Base-by-base conservation (phyloP, 2,113 vertebrate species). In the Grammomys surdaster region DNA sequence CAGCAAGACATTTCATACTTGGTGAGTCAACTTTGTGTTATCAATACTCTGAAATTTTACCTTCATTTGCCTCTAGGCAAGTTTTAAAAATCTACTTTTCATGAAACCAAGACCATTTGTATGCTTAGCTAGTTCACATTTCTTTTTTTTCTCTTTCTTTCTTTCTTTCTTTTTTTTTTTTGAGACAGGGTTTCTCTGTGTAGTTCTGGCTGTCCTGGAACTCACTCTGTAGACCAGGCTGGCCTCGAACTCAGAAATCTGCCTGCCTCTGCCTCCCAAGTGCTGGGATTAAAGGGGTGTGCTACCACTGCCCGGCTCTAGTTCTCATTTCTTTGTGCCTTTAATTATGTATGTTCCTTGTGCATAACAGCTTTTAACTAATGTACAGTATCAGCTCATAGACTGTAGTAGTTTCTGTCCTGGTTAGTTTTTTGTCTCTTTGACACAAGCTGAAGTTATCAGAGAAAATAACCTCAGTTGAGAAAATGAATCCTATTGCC, bases 311-410 rank as follows among this genome's bases (percentile, higher is more conserved):
- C 48, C 48, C 51, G 51, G 10, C 51, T 51, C 51, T 51, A 51
- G 51, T 51, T 51, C 51, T 51, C 33, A 22, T 72, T 87, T 94
- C n/a, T 89, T 51, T 93, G 0, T 91, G 19, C 91, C 31, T 82
- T 72, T 82, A 82, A 9, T 82, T 60, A 20, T 60, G 20, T 82
- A 13, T 60, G 22, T 82, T 78, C n/a, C 22, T 43, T 92, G 20
- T 80, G 2, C 76, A 54, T n/a, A 36, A 28, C 72, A 91, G 33
- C 87, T 93, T 91, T 93, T 90, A 78, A 89, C 51, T 94, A 81
- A 91, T 77, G 28, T 43, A 78, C 51, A 73, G 11, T 72, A 76
- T 75, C 24, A 67, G 46, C n/a, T 90, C 51, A 40, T 16, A 60
- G 73, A 73, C 65, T 22, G 8, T 51, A 56, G 7, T 87, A 22